Conservation (phyloP, 2,113 vertebrate species). For the Physeter macrocephalus region DNA sequence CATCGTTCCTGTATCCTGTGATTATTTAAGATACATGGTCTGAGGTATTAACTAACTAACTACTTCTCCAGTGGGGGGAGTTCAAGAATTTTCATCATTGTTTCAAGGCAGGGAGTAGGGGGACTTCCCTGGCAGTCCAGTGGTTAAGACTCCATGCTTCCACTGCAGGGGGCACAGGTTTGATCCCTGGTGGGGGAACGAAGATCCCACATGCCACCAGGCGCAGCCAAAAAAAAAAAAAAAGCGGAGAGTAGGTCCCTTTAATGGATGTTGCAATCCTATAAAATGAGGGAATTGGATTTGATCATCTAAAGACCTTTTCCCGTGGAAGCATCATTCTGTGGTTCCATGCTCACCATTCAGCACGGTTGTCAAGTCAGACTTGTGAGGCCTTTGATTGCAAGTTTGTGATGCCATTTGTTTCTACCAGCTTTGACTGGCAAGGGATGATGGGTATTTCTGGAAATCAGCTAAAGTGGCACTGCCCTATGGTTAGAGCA, state of each 20-base stretch:
- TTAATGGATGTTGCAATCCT: not conserved
- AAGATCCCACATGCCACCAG: no score
- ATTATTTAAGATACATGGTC: not conserved
- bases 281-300: not conserved
- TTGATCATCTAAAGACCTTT: not conserved
- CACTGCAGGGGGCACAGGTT: no score
- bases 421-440: not conserved
- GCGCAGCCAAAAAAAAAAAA: no score
- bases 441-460: not conserved
- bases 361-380: not conserved
- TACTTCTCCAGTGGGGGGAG: not conserved
- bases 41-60: not conserved
- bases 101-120: not conserved
- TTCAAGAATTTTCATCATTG: not conserved
- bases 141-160: no score
- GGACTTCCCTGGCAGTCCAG: no score
- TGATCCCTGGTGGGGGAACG: no score
- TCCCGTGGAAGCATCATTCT: not conserved
- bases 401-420: not conserved
- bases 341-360: not conserved
- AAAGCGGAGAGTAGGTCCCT: not conserved
- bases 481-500: not conserved
- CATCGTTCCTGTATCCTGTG: not conserved
- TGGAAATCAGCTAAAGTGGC: not conserved
- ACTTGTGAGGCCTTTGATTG: not conserved